These are phyloP conservation scores for Capreolus pygargus DNA, from an alignment of 2,113 vertebrate species.

Conservation along the genomic window DNA sequence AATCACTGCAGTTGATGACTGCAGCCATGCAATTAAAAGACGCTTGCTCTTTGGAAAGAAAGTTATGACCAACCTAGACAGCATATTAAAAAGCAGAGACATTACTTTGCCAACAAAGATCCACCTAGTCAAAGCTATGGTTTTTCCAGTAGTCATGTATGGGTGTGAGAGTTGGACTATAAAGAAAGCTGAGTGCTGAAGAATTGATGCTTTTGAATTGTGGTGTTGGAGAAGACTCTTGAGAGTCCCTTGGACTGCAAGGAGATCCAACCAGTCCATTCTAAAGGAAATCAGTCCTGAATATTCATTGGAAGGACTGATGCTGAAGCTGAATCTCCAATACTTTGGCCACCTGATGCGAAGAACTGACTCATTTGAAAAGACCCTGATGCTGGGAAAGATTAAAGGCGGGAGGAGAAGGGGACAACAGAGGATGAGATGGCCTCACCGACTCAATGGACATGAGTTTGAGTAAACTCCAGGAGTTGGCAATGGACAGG, in stretches of 20 bases:
- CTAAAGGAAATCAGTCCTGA: neutral
- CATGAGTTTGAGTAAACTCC: neutral
- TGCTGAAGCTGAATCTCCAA: neutral
- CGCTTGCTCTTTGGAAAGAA: neutral
- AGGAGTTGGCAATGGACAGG: neutral
- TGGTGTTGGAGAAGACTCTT: neutral
- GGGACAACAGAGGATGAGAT: neutral
- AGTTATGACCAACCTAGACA: neutral
- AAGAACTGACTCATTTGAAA: neutral
- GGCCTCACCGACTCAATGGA: neutral
- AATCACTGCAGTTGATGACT: neutral
- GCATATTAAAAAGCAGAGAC: neutral
- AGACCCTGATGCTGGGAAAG: neutral
- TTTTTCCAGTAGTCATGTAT: neutral
- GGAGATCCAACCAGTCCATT: neutral
- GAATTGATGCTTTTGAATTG: neutral
- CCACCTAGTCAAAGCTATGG: neutral
- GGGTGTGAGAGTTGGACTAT: neutral
- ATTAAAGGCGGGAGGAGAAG: neutral
- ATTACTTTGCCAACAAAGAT: neutral
- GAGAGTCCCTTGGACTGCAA: neutral
- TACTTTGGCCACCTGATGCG: neutral
- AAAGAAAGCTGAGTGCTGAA: neutral
- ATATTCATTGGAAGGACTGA: neutral
- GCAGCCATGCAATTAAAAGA: neutral